phyloP scores from a whole-genome alignment of 2,113 vertebrate genomes.

The Phycodurus eques region DNA sequence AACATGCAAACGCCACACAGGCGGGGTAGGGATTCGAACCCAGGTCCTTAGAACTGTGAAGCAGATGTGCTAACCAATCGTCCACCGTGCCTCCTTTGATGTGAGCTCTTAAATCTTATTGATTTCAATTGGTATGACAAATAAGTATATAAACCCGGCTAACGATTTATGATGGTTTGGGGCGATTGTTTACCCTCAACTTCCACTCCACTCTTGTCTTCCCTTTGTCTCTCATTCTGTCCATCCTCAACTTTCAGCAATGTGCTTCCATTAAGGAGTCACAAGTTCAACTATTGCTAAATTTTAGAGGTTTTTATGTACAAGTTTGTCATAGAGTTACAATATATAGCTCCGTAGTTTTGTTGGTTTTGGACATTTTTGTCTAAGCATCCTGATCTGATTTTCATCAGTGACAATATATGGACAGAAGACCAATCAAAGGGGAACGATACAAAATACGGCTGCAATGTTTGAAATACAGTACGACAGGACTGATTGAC shows the following conservation, averaged over 20 bases:
- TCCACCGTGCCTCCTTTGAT: too few species aligned
- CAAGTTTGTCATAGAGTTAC: background rate
- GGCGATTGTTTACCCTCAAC: slow-evolving; percentile 81
- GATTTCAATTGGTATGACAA: too few species aligned
- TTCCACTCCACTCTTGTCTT: slow-evolving; percentile 30
- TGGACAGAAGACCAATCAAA: background rate
- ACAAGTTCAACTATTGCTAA: background rate
- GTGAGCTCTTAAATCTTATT: too few species aligned
- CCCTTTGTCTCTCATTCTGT: background rate
- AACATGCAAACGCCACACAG: too few species aligned
- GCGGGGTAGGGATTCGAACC: too few species aligned
- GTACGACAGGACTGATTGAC: too few species aligned
- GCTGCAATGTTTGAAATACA: background rate
- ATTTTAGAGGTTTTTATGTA: background rate
- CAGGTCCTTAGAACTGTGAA: too few species aligned
- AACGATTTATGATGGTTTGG: slow-evolving; percentile 82
- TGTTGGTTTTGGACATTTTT: background rate
- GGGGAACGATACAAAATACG: background rate
- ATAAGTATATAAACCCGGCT: too few species aligned
- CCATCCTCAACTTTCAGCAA: background rate
- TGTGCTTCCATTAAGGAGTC: background rate
- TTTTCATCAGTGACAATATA: background rate
- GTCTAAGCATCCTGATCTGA: background rate
- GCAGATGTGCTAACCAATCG: too few species aligned
- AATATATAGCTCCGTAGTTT: background rate